Conservation (phyloP, 37 sponge, comb jelly and placozoan genomes). For the Tethya wilhelma region DNA sequence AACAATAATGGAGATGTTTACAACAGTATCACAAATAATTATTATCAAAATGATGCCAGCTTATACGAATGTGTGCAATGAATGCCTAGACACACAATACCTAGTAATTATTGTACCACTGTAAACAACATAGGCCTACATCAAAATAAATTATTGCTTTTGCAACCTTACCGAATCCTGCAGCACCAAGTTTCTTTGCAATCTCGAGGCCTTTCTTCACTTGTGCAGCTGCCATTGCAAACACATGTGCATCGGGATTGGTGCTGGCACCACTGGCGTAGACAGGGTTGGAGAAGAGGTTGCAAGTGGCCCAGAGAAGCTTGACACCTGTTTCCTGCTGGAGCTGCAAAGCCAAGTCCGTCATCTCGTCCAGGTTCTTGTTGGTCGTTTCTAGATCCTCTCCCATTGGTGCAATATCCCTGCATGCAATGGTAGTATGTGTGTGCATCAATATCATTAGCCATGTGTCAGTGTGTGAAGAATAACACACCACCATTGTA, state of each 20-base stretch:
- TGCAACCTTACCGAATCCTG: constrained; percentile 56
- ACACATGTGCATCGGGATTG: constrained; percentile 68
- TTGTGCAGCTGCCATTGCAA: constrained; percentile 75
- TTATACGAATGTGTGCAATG: background rate
- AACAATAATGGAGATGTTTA: background rate
- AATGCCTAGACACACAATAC: background rate
- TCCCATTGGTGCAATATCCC: constrained; percentile 74
- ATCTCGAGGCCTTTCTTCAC: constrained; percentile 73
- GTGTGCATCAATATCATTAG: background rate
- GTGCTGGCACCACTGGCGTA: constrained; percentile 69
- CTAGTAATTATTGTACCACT: background rate
- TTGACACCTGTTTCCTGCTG: constrained; percentile 64
- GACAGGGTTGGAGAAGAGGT: constrained; percentile 69
- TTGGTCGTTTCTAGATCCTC: constrained; percentile 43
- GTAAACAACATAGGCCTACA: background rate
- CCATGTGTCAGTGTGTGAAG: too few species aligned
- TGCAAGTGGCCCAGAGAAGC: constrained; percentile 70
- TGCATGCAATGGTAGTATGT: background rate
- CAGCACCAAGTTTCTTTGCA: constrained; percentile 71
- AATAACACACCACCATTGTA: too few species aligned
- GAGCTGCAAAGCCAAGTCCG: constrained; percentile 56
- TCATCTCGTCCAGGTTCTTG: constrained; percentile 59
- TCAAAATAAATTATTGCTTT: background rate
- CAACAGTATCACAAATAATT: background rate
- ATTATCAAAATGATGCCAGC: background rate